Base-by-base conservation (phyloP, 2,888 invertebrate genomes). In the Priocnemis perturbator region DNA sequence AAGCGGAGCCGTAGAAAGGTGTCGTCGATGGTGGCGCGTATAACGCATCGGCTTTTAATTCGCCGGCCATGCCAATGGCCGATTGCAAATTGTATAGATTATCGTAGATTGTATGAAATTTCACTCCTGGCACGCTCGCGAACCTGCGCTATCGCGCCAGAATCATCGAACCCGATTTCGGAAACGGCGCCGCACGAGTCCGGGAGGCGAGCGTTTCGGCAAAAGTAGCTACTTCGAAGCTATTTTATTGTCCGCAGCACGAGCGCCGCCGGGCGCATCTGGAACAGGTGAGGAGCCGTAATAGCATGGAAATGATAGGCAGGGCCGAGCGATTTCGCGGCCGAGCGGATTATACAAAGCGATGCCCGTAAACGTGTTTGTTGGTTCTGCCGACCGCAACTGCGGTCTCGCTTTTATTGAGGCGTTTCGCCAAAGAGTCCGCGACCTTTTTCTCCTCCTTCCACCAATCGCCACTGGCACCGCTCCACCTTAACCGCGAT, bases 271-370 rank as follows among this genome's bases (percentile, higher is more conserved):
- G 50, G 50, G 50, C 50, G 50, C 50, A 50, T 50, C 50, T 50
- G 50, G 50, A 80, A 78, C 76, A 81, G 77, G 76, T 78, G 79
- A 69, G 73, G 26, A 77, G 56, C 74, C 71, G 73, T 78, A 82
- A 81, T 83, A 83, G 81, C 81, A 84, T 82, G 81, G 72, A 83
- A 82, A 85, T 81, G 74, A 80, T 76, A 68, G 76, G 68, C 71
- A 72, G 73, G 37, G 37, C 58, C 58, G 55, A 69, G 53, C 65
- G 74, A 71, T 73, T 74, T 79, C 48, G 74, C 67, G 70, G 71
- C 61, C 37, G 66, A 55, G 70, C 64, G 74, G 14, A 73, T 69
- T 71, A 66, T 62, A 79, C 71, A 69, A 70, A 73, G 72, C 70
- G 66, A 63, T 55, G 64, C 66, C 55, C 61, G 72, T 57, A 71